Base-by-base conservation (phyloP, 1,140 invertebrate genomes). In the Bradysia coprophila region DNA sequence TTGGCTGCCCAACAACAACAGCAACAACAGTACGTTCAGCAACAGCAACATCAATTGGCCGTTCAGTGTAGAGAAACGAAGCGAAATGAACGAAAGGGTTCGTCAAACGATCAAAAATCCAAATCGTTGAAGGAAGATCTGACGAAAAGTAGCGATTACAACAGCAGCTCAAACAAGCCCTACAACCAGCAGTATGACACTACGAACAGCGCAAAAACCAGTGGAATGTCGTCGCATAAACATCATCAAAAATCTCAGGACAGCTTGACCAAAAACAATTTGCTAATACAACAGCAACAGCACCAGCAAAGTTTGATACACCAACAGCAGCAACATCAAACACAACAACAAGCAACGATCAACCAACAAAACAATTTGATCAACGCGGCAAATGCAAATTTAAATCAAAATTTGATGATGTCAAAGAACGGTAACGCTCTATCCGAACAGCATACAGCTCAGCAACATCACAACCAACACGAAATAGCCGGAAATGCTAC, bases 1-100 rank as follows among this genome's bases (percentile, higher is more conserved):
- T 45, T 47, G 10, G 41, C 51, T 4, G 54, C 56, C 46, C 56
- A 63, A 40, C 57, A 61, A 34, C 53, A 63, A 37, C 51, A 59
- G 42, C 52, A 59, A 21, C 45, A 48, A 43, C 45, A 48, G 15
- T 47, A 52, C 21, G 44, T 43, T 40, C 40, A 45, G 22, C 42
- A 44, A 22, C 43, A 44, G 24, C 22, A 40, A 11, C 28, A 32
- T 18, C 19, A 22, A 28, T 21, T 16, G 19, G 13, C 10, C 13
- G 13, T 13, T 22, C 10, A 4, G 4, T 36, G 36, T 13, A 36
- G 37, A 4, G 32, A 45, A 37, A 36, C 31, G 23, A 41, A 48
- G n/a, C 18, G 38, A 21, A 31, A 5, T n/a, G 22, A 38, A 24
- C n/a, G 22, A 3, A 21, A 44, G 34, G n/a, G 11, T 15, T 8